These are phyloP conservation scores for Luscinia megarhynchos DNA, from an alignment of 2,797 vertebrate species.

Conservation along the genomic window DNA sequence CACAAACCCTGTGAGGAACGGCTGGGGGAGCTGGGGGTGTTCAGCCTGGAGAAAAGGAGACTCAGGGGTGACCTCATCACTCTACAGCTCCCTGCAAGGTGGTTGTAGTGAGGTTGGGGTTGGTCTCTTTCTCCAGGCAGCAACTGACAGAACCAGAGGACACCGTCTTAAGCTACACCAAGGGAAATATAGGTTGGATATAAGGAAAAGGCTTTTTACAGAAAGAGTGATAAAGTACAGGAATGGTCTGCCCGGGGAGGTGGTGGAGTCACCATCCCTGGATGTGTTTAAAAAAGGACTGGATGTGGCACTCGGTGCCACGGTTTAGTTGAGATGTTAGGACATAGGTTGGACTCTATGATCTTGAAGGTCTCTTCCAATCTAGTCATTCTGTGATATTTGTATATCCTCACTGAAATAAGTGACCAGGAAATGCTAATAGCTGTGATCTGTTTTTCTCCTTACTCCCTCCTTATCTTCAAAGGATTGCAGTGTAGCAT, in stretches of 20 bases:
- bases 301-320: neutral
- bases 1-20: fast-evolving
- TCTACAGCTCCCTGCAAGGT: neutral
- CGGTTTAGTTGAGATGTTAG: neutral
- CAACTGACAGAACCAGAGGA: fast-evolving
- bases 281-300: neutral
- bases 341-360: fast-evolving
- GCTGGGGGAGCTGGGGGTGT: too few species aligned
- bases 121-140: neutral
- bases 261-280: neutral
- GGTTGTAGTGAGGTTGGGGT: too few species aligned
- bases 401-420: neutral
- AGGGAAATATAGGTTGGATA: neutral
- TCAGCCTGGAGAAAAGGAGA: too few species aligned
- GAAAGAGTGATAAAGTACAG: neutral
- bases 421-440: neutral
- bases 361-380: neutral
- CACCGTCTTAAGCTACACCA: fast-evolving
- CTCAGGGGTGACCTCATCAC: neutral
- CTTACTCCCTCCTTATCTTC: neutral
- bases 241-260: fast-evolving
- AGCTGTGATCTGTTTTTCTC: neutral
- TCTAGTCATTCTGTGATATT: neutral
- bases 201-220: neutral
- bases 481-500: neutral